Percentiles rank a stretch among this genome's conserved stretches.
Conservation (phyloP, 1,140 invertebrate genomes). For the Cyphomyrmex costatus region DNA sequence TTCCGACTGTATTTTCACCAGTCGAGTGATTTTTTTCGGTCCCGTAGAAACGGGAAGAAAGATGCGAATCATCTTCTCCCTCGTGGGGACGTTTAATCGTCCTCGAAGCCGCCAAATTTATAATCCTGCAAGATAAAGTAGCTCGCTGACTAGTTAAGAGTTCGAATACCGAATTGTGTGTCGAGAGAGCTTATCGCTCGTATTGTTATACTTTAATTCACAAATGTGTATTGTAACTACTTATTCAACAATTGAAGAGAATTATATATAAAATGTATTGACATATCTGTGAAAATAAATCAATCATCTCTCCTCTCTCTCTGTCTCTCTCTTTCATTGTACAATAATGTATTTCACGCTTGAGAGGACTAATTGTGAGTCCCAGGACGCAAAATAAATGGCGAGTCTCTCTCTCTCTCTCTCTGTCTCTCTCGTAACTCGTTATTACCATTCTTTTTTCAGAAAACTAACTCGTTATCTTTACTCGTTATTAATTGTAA, state of each 20-base stretch:
- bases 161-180: neutral
- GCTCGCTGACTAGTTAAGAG: conserved; percentile 40
- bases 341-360: too few relatives aligned
- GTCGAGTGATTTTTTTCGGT: conserved; percentile 72
- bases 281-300: neutral
- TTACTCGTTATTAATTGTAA: too few relatives aligned
- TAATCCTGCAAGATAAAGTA: conserved; percentile 50
- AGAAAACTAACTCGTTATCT: too few relatives aligned
- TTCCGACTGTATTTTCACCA: conserved; percentile 67
- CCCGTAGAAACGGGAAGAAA: conserved; percentile 55
- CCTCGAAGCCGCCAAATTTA: conserved; percentile 69
- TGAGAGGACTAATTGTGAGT: too few relatives aligned
- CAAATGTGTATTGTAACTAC: neutral
- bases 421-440: too few relatives aligned
- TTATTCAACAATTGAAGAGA: neutral
- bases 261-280: neutral
- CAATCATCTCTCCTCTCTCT: neutral
- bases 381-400: too few relatives aligned
- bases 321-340: too few relatives aligned
- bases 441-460: too few relatives aligned
- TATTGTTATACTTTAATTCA: neutral
- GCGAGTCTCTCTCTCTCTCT: too few relatives aligned
- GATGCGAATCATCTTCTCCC: conserved; percentile 45
- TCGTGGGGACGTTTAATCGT: conserved; percentile 67
- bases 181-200: neutral